phyloP scores from a whole-genome alignment of 2,797 vertebrate species.

The Chaetophractus vellerosus region DNA sequence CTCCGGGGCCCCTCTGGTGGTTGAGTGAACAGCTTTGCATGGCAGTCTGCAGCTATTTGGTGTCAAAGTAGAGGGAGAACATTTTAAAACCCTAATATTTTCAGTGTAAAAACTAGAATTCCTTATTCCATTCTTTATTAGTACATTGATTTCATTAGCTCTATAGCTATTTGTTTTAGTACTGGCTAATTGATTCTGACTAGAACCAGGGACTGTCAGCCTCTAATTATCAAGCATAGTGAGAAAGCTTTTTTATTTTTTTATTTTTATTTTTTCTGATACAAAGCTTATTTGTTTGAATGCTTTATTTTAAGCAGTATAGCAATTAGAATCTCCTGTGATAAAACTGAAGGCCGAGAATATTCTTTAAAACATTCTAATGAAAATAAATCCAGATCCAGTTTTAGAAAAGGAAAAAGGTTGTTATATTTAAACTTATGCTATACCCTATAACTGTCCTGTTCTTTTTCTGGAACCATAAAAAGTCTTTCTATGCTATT shows the following conservation, averaged over 20 bases:
- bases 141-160: slow-evolving; percentile 8
- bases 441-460: background rate
- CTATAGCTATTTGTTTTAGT: slow-evolving; percentile 19
- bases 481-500: background rate
- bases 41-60: background rate
- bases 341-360: slow-evolving; percentile 12
- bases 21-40: background rate
- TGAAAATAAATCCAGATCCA: slow-evolving; percentile 33
- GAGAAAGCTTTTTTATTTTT: background rate
- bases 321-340: slow-evolving; percentile 21
- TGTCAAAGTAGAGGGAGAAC: background rate
- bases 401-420: background rate
- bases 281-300: slow-evolving; percentile 38
- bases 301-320: slow-evolving; percentile 31
- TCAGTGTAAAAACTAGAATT: background rate
- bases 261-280: background rate
- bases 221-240: slow-evolving; percentile 61
- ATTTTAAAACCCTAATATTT: background rate
- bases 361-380: background rate
- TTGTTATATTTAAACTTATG: slow-evolving; percentile 26
- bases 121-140: slow-evolving; percentile 14
- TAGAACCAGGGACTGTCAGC: background rate
- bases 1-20: background rate
- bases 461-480: background rate
- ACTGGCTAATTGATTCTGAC: slow-evolving; percentile 28